Conservation (phyloP, 2,888 invertebrate genomes). For the Lasioglossum vierecki region DNA sequence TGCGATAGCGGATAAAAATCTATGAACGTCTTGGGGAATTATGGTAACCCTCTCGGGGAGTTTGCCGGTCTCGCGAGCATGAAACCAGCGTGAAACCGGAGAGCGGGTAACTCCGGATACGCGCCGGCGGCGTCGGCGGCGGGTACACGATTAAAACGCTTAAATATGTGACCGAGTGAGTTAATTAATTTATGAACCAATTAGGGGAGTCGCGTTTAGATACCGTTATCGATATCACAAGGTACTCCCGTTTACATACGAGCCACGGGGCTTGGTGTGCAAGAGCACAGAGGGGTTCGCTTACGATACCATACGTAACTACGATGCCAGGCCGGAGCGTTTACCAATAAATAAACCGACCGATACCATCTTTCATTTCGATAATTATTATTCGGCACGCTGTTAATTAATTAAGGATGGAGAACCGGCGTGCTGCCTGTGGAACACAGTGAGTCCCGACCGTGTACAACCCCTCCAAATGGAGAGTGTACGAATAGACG, state of each 20-base stretch:
- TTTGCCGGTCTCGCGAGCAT: constrained; percentile 12
- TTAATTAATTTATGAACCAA: constrained; percentile 81
- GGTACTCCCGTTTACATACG: constrained; percentile 40
- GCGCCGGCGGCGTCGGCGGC: background rate
- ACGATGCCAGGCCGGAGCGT: constrained; percentile 64
- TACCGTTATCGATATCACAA: constrained; percentile 69
- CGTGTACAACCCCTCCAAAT: constrained; percentile 37
- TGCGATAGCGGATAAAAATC: constrained; percentile 47
- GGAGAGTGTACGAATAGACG: constrained; percentile 64
- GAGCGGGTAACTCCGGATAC: constrained; percentile 3
- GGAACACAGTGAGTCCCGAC: constrained; percentile 23
- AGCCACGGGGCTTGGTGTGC: constrained; percentile 14
- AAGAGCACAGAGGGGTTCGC: constrained; percentile 20
- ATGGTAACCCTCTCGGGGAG: constrained; percentile 21
- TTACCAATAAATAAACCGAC: constrained; percentile 79
- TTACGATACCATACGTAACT: constrained; percentile 60
- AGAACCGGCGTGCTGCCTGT: constrained; percentile 51
- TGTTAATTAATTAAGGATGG: constrained; percentile 82
- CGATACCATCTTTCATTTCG: constrained; percentile 82
- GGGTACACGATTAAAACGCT: constrained; percentile 66
- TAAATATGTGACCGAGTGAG: constrained; percentile 63
- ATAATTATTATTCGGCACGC: constrained; percentile 81
- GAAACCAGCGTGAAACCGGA: constrained; percentile 12
- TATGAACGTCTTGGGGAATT: constrained; percentile 35
- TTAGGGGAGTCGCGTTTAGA: constrained; percentile 75